Percentiles rank a stretch among this genome's conserved stretches.
Evolutionary conservation across 2,888 invertebrate genomes (phyloP).

Genomic region (Strigamia maritima): DNA sequence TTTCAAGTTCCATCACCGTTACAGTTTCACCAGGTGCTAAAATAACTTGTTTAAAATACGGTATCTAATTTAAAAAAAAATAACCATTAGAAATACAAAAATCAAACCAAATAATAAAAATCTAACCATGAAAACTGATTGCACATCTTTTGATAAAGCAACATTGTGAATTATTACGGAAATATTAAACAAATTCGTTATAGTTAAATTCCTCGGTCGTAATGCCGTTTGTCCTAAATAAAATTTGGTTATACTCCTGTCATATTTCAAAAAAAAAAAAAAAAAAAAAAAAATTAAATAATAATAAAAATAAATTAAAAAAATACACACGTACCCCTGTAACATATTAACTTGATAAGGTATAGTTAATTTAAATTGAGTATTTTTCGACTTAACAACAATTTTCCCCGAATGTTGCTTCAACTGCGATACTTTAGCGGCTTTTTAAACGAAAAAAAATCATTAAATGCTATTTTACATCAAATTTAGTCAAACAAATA

Average conservation of each 20-base stretch:
- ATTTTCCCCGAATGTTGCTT: constrained; percentile 55
- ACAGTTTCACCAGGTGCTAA: constrained; percentile 61
- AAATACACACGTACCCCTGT: constrained; percentile 42
- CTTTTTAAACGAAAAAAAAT: constrained; percentile 46
- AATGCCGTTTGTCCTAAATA: constrained; percentile 49
- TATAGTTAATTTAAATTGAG: constrained; percentile 59
- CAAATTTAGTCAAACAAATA: constrained; percentile 40
- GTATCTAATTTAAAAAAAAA: constrained; percentile 54
- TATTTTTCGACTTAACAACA: constrained; percentile 56
- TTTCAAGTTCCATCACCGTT: constrained; percentile 60
- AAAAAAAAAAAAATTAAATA: neutral
- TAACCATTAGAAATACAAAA: neutral
- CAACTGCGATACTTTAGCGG: constrained; percentile 52
- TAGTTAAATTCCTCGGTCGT: constrained; percentile 57
- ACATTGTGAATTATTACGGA: constrained; percentile 71
- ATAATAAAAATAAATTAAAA: neutral
- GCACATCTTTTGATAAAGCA: constrained; percentile 62
- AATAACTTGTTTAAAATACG: constrained; percentile 61
- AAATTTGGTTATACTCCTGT: constrained; percentile 53
- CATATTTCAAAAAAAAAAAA: constrained; percentile 50
- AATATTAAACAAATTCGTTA: constrained; percentile 70
- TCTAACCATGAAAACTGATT: constrained; percentile 62
- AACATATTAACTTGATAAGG: constrained; percentile 60
- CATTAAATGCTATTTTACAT: too few species aligned
- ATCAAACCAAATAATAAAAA: neutral